Evolutionary conservation across 2,888 invertebrate genomes (phyloP).

Genomic region (Pherbina coryleti): DNA sequence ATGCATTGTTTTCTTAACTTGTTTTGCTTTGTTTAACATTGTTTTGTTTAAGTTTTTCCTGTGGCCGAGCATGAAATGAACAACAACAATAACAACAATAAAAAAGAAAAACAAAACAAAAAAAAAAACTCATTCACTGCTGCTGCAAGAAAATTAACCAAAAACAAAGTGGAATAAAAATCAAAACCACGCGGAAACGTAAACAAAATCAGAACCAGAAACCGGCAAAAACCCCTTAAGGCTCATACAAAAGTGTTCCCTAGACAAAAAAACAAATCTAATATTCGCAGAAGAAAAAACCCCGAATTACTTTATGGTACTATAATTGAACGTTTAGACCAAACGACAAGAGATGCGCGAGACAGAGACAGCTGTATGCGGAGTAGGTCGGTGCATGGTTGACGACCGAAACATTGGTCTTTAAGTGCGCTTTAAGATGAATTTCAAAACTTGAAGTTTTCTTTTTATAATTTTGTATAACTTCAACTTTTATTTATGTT

Average conservation of each 20-base stretch:
- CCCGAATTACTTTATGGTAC: conserved; percentile 12
- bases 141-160: neutral
- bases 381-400: no score
- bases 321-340: conserved; percentile 21
- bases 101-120: neutral
- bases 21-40: neutral
- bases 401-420: no score
- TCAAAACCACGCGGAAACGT: neutral
- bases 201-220: neutral
- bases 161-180: neutral
- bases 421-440: no score
- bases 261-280: neutral
- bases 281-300: neutral
- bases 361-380: no score
- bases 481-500: no score
- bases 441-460: no score
- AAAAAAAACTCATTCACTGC: neutral
- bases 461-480: no score
- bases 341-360: no score
- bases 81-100: neutral
- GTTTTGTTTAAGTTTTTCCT: conserved; percentile 20
- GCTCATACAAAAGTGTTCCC: conserved; percentile 9
- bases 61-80: neutral
- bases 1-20: conserved; percentile 9
- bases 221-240: neutral